Evolutionary conservation across 1,140 invertebrate genomes (phyloP), one percentile per base, ranked within the genome.

Genomic region (Ruditapes philippinarum): DNA sequence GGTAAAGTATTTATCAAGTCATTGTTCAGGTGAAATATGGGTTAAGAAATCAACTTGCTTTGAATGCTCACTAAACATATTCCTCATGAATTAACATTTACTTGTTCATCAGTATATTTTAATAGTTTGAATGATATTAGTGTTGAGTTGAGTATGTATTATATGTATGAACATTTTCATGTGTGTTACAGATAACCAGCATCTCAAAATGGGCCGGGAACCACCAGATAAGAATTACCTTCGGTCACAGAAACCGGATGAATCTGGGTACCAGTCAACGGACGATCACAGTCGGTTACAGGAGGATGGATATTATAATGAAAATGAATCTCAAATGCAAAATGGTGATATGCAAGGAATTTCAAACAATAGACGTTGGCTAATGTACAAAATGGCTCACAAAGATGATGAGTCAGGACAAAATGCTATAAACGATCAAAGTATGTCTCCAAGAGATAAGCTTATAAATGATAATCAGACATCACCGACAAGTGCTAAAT

Each of bases 351-450:
- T 51, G 65, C 62, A 76, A 33, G 90, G 60, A 54, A 83, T 93
- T 57, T 92, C 94, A 60, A 94, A 95, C 81, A 97, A 97, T 93
- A 97, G 97, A 91, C 96, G 97, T 0, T 97, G 97, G 97, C 94
- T 96, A 91, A 91, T 96, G 65, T 96, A 96, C 42, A 96, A 96
- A 94, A 96, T 96, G 92, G 97, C 90, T 12, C 90, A 92, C 45
- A 96, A 97, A 51, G 96, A 96, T 60, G 96, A 97, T 92, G 95
- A 97, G 54, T 86, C 89, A 19, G 96, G 97, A 81, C 97, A 98
- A 84, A 17, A 80, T 19, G 78, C 36, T 22, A 19, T 70, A 28
- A 68, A 78, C 76, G 79, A 91, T 76, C 83, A 40, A 70, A 40
- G 3, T 28, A n/a, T 49, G 14, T 49, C 51, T 9, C 4, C 17